A percentile compares a stretch with the other conserved stretches of the same genome.
phyloP scores from a whole-genome alignment of 1,140 invertebrate species.

The Ridgeia piscesae region DNA sequence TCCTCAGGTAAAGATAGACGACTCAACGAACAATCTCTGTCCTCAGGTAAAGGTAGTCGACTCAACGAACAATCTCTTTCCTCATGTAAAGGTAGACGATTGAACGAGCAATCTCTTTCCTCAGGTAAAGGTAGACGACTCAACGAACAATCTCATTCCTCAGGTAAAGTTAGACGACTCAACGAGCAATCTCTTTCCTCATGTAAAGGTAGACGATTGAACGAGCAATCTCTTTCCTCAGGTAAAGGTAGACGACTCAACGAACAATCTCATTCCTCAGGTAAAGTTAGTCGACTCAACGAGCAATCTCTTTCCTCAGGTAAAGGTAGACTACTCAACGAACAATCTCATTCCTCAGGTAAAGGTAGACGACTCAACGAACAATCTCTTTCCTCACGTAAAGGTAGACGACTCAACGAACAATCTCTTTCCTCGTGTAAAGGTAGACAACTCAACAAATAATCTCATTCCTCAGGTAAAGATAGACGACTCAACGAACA shows the following conservation, averaged over 20 bases:
- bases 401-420: neutral
- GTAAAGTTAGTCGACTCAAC: neutral
- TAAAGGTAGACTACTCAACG: neutral
- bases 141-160: neutral
- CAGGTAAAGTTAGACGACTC: neutral
- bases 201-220: neutral
- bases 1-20: neutral
- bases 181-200: neutral
- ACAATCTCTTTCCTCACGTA: neutral
- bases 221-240: neutral
- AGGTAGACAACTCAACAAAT: neutral
- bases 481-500: neutral
- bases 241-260: neutral
- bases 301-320: neutral
- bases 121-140: neutral
- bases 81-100: neutral
- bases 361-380: neutral
- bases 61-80: neutral
- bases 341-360: neutral
- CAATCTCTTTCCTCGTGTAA: neutral
- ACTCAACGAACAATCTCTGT: neutral
- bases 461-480: neutral
- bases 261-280: neutral
- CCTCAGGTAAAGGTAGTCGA: neutral
- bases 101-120: neutral